Evolutionary conservation across 2,113 vertebrate genomes (phyloP), one percentile per base, ranked within the genome.

Genomic region (Lepidothrix coronata): DNA sequence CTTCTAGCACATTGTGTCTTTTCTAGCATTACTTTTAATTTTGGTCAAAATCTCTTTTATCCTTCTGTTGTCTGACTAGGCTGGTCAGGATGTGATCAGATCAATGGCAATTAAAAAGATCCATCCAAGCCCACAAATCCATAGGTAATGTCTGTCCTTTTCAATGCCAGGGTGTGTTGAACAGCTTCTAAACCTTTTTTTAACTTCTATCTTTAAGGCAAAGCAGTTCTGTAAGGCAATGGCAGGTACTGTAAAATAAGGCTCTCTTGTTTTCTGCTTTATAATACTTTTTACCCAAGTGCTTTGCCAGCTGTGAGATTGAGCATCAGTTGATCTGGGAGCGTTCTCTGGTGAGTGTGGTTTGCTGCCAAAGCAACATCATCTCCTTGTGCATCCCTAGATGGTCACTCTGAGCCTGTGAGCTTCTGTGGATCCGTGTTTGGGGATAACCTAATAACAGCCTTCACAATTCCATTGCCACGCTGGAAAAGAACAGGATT

Each of bases 401-500:
- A 21, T 33, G 65, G 54, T 91, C 79, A 62, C 83, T 44, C 76
- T 1, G 2, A 92, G 96, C 97, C 82, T 44, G 74, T 1, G 2
- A 94, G 96, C 97, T 95, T 95, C 37, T 78, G 66, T 33, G 85
- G 92, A 33, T 66, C 37, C 43, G 43, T 89, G 35, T 96, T 54
- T 18, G 98, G 98, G 98, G 98, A 98, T 98, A 98, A 98, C 94
- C 97, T 98, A 98, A 98, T 98, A 98, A 97, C 97, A 33, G 66
- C 0, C 5, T 24, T 21, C 15, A 2, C 2, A 14, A 2, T 49
- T 31, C 43, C 73, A 33, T 3, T 16, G 55, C 51, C 37, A 0
- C 5, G 22, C 44, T 41, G 41, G 68, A 52, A 31, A 18, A 51
- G 48, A 88, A 37, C 49, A 54, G 19, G 49, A 17, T 78, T 84